Base-by-base conservation (phyloP, 64 coral and sea anemone genomes). In the Actinia equina region DNA sequence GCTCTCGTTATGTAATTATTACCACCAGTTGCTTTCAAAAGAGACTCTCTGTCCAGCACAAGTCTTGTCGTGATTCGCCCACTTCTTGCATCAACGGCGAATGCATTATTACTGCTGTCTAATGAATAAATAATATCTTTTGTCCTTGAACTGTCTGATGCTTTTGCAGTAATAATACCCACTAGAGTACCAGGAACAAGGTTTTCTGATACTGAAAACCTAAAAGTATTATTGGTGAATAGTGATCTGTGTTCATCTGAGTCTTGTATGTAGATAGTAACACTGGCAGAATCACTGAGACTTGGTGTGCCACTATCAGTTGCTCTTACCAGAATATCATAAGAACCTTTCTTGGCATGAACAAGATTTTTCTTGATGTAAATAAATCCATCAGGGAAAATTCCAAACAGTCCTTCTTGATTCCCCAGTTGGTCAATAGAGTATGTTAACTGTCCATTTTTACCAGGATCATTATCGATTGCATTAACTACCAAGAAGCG, bases 191-290 rank as follows among this genome's bases (percentile, higher is more conserved):
- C 88, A 0, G 94, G 70, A 4, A 79, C 77, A 71, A 87, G 85
- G 52, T 97, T 97, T 84, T 97, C 94, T 41, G 89, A 14, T 59
- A 97, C 19, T 80, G 71, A 79, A 84, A 97, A 97, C 82, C 46
- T 67, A 86, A 88, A n/a, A 61, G 94, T 97, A n/a, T 93, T 78
- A 59, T 93, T 97, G 60, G 44, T 52, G 45, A 97, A 97, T 43
- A 97, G 87, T 20, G 88, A 83, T 87, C 86, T 86, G 41, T 97
- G 86, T 16, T 90, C 88, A 90, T 87, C 60, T 51, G 94, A 93
- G 61, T 93, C 88, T 65, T 90, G 79, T 54, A 97, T 84, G 77
- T 81, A 93, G 46, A 97, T 86, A 13, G 91, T 97, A 20, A 93
- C 69, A 13, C 65, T 80, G 0, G 87, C 88, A 16, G 88, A 90